Percentiles rank a stretch among this genome's conserved stretches.
Conservation (phyloP, 1,140 invertebrate genomes). For the Papilio polyxenes region DNA sequence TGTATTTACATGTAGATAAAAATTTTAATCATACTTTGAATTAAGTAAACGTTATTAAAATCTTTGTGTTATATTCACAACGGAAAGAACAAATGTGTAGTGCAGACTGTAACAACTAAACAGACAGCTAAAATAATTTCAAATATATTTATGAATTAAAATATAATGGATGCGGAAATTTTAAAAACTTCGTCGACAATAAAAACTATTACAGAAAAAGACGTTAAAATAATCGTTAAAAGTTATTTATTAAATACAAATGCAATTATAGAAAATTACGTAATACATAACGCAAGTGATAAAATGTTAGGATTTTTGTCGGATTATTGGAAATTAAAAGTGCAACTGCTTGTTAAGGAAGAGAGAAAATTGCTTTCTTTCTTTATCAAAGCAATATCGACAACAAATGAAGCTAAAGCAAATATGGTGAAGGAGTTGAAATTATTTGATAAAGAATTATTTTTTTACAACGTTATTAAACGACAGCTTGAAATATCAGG, state of each 20-base stretch:
- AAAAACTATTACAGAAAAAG: slow-evolving; percentile 52
- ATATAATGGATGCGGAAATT: slow-evolving; percentile 8
- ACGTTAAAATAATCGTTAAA: slow-evolving; percentile 56
- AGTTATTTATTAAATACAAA: slow-evolving; percentile 45
- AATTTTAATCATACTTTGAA: slow-evolving; percentile 2
- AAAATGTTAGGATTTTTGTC: slow-evolving; percentile 72
- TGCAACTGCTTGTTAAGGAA: slow-evolving; percentile 46
- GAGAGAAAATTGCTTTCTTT: slow-evolving; percentile 51
- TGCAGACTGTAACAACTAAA: not conserved
- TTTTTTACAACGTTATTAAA: slow-evolving; percentile 63
- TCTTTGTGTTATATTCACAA: not conserved
- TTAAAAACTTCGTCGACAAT: slow-evolving; percentile 12
- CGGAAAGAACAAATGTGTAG: not conserved
- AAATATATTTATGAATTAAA: not conserved
- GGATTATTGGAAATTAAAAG: slow-evolving; percentile 69
- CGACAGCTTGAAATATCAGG: slow-evolving; percentile 53
- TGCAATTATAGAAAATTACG: slow-evolving; percentile 49
- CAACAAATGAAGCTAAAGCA: slow-evolving; percentile 65
- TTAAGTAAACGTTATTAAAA: slow-evolving; percentile 13
- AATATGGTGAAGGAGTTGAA: slow-evolving; percentile 64
- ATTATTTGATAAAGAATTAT: slow-evolving; percentile 63
- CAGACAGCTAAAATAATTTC: not conserved
- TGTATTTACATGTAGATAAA: slow-evolving; percentile 1
- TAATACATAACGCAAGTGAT: slow-evolving; percentile 58
- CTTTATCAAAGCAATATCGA: slow-evolving; percentile 70